A percentile compares a stretch with the other conserved stretches of the same genome.
Conservation (phyloP, 2,888 invertebrate species). For the Agriopis aurantiaria region DNA sequence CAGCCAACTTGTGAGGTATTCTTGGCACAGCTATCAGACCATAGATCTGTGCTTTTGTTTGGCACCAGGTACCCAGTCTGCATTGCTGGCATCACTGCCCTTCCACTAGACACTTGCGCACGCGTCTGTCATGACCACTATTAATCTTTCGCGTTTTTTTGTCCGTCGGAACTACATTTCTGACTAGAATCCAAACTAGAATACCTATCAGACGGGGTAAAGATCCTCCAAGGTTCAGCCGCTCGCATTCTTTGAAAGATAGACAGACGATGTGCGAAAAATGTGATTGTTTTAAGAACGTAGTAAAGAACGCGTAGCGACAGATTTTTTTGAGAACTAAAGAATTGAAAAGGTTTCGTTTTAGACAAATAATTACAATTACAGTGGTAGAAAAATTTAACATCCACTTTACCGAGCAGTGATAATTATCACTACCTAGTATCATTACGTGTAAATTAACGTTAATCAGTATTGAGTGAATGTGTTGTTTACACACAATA, state of each 20-base stretch:
- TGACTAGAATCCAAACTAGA: slow-evolving; percentile 18
- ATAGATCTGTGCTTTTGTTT: slow-evolving; percentile 64
- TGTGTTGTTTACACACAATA: too few species aligned
- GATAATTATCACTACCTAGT: too few species aligned
- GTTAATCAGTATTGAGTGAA: too few species aligned
- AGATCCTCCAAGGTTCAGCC: slow-evolving; percentile 38
- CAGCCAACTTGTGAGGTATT: slow-evolving; percentile 45
- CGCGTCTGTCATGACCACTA: slow-evolving; percentile 75
- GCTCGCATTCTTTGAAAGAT: slow-evolving; percentile 16
- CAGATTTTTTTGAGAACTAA: background rate
- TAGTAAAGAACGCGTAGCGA: slow-evolving; percentile 7
- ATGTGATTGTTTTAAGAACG: slow-evolving; percentile 11
- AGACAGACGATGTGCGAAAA: slow-evolving; percentile 16
- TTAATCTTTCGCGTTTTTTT: slow-evolving; percentile 65
- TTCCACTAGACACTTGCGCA: slow-evolving; percentile 61
- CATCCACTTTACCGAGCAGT: too few species aligned
- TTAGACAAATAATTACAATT: background rate
- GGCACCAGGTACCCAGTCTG: slow-evolving; percentile 60
- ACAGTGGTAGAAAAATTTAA: too few species aligned
- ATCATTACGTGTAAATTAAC: too few species aligned
- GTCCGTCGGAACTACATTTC: slow-evolving; percentile 46
- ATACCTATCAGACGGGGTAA: slow-evolving; percentile 44
- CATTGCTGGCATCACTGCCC: slow-evolving; percentile 58
- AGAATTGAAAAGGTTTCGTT: background rate
- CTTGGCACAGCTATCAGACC: slow-evolving; percentile 64